Percentiles rank a stretch among this genome's conserved stretches.
Evolutionary conservation across 2,113 vertebrate species (phyloP).

Genomic region (Peromyscus maniculatus): DNA sequence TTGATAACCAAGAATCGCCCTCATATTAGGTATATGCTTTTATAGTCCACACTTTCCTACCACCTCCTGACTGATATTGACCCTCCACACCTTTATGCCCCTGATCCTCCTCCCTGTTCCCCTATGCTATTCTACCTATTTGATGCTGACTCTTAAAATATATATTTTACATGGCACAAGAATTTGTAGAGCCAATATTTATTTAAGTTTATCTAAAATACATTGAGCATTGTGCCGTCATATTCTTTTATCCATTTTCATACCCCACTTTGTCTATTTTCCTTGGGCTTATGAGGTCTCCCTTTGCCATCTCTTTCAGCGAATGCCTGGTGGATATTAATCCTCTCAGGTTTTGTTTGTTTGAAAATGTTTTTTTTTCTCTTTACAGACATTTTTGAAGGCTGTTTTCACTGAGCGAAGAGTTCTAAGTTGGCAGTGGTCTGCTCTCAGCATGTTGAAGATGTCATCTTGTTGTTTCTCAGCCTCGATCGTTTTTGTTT

Average conservation of each 20-base stretch:
- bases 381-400: slow-evolving; percentile 10
- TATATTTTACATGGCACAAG: background rate
- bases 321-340: slow-evolving; percentile 37
- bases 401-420: slow-evolving; percentile 12
- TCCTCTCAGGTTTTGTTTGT: slow-evolving; percentile 62
- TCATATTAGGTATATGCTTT: background rate
- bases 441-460: background rate
- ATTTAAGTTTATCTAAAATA: background rate
- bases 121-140: background rate
- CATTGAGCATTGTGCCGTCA: background rate
- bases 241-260: background rate
- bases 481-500: background rate
- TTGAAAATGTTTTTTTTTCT: slow-evolving; percentile 66
- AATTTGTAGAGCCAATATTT: background rate
- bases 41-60: background rate
- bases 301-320: slow-evolving; percentile 11
- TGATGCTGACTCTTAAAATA: background rate
- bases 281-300: slow-evolving; percentile 13
- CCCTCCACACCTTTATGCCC: background rate
- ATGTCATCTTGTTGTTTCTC: slow-evolving; percentile 19
- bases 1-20: background rate
- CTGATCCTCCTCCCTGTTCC: background rate
- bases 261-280: background rate
- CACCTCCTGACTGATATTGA: background rate
- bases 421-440: slow-evolving; percentile 17